phyloP scores from a whole-genome alignment of 2,797 vertebrate species.

The Sarcophilus harrisii region DNA sequence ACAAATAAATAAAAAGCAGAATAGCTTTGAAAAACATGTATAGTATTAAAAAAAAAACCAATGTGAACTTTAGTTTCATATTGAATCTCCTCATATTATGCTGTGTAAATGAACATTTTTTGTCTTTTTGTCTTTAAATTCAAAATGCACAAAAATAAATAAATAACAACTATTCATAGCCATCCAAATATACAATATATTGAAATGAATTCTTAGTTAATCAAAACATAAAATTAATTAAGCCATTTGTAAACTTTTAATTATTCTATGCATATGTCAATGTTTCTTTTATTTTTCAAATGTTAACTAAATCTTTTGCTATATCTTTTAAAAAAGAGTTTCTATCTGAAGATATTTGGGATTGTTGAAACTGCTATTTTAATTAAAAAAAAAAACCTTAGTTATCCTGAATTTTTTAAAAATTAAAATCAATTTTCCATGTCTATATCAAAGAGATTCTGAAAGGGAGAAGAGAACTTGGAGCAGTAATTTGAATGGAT shows the following conservation, averaged over 20 bases:
- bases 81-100: not conserved
- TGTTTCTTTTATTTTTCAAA: not conserved
- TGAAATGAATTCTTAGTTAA: not conserved
- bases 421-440: not conserved
- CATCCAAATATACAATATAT: not conserved
- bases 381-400: not conserved
- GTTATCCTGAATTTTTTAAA: not conserved
- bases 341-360: not conserved
- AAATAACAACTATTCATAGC: not conserved
- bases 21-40: not conserved
- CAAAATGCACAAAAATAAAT: not conserved
- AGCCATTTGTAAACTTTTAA: not conserved
- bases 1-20: too few relatives aligned
- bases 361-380: too few relatives aligned
- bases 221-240: not conserved
- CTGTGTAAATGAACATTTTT: not conserved
- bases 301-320: not conserved
- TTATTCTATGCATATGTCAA: not conserved
- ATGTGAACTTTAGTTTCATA: not conserved
- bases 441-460: not conserved
- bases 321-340: not conserved
- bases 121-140: not conserved
- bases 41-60: not conserved
- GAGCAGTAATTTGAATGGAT: not conserved
- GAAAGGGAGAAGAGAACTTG: not conserved